phyloP scores from a whole-genome alignment of 2,888 invertebrate genomes.

The Idaea dimidiata region DNA sequence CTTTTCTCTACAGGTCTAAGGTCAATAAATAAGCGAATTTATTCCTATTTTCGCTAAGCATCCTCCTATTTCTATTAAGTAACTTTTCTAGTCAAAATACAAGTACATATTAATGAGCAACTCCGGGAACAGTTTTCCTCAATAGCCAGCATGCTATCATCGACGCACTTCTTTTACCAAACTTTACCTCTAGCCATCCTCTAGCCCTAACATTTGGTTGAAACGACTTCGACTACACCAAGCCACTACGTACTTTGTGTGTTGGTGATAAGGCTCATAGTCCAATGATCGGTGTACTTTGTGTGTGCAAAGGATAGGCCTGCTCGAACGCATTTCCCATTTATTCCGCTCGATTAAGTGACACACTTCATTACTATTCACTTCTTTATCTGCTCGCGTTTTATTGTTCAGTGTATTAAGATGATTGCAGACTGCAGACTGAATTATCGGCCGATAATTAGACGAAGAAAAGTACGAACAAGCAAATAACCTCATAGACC shows the following conservation, averaged over 20 bases:
- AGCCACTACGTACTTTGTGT: background rate
- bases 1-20: too few relatives aligned
- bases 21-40: too few relatives aligned
- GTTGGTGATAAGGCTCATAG: background rate
- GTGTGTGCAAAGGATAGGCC: constrained; percentile 1
- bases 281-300: background rate
- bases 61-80: too few relatives aligned
- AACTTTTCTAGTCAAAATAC: too few relatives aligned
- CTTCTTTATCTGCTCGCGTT: background rate
- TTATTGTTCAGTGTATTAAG: constrained; percentile 1
- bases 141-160: background rate
- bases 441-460: background rate
- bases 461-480: background rate
- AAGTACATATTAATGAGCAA: background rate
- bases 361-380: constrained; percentile 1
- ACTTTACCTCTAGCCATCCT: background rate
- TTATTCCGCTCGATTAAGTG: background rate
- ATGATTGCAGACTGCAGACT: background rate
- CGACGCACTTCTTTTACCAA: background rate
- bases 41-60: too few relatives aligned
- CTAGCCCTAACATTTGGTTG: background rate
- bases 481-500: too few relatives aligned
- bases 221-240: background rate
- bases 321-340: constrained; percentile 1
- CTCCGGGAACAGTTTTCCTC: background rate